Percentiles rank a stretch among this genome's conserved stretches.
Evolutionary conservation across 2,113 vertebrate genomes (phyloP).

Genomic region (Antigone vipio): DNA sequence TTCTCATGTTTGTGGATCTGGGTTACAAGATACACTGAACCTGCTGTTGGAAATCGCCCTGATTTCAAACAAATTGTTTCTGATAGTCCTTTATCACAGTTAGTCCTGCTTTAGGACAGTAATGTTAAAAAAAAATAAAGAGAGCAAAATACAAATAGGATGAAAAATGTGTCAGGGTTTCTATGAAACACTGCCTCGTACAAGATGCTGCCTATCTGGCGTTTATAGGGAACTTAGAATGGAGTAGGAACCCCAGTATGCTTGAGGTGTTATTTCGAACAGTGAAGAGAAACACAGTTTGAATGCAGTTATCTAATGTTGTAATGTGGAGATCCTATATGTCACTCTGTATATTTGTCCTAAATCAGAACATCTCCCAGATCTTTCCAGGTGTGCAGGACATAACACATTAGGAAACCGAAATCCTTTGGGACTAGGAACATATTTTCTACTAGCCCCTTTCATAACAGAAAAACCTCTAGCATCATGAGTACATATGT

Average conservation of each 20-base stretch:
- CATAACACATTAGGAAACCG: neutral
- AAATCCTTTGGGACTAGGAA: neutral
- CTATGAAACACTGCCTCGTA: neutral
- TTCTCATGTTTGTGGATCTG: neutral
- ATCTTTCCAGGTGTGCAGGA: neutral
- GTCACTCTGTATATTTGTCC: neutral
- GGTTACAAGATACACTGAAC: neutral
- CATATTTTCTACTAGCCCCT: neutral
- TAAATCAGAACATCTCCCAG: neutral
- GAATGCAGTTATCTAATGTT: neutral
- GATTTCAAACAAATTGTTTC: neutral
- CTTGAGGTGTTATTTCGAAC: neutral
- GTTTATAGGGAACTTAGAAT: neutral
- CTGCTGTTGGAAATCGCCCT: neutral
- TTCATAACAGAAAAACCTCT: neutral
- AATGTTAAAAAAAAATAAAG: neutral
- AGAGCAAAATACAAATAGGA: neutral
- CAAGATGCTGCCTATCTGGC: neutral
- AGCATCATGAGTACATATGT: neutral
- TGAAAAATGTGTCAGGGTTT: neutral
- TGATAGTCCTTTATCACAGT: neutral
- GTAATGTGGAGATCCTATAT: neutral
- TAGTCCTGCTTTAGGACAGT: neutral
- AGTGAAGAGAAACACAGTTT: neutral
- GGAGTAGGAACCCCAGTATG: neutral